Percentiles rank a stretch among this genome's conserved stretches.
Evolutionary conservation across 2,888 invertebrate species (phyloP).

Genomic region (Palloptera scutellata): DNA sequence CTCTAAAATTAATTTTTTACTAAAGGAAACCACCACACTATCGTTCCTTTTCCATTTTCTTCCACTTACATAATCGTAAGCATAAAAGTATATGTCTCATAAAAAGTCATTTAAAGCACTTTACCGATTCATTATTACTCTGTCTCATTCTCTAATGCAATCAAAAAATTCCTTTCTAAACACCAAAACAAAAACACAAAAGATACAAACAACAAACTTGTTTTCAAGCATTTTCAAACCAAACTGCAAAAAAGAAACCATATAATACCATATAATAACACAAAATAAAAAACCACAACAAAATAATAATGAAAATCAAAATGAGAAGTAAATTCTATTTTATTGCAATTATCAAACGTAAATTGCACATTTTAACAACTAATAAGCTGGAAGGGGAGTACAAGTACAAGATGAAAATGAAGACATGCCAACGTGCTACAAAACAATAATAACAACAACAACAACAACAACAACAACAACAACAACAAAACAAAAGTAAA

Average conservation of each 20-base stretch:
- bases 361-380: conserved; percentile 40
- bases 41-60: too few relatives aligned
- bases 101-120: too few relatives aligned
- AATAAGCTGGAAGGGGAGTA: conserved; percentile 26
- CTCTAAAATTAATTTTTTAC: too few relatives aligned
- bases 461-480: conserved; percentile 11
- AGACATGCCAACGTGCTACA: not conserved
- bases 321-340: conserved; percentile 15
- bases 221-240: not conserved
- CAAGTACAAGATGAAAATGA: not conserved
- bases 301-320: not conserved
- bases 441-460: conserved; percentile 3
- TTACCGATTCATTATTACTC: too few relatives aligned
- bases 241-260: not conserved
- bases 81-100: too few relatives aligned
- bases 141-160: conserved; percentile 5
- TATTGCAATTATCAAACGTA: conserved; percentile 37
- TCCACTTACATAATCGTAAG: too few relatives aligned
- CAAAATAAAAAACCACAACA: not conserved
- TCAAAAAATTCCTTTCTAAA: conserved; percentile 15
- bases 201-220: conserved; percentile 33
- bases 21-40: too few relatives aligned
- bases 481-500: conserved; percentile 21
- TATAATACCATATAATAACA: not conserved
- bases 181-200: conserved; percentile 10